These are phyloP conservation scores for Dryocosmus kuriphilus DNA, from an alignment of 2,888 invertebrate genomes.

Conservation along the genomic window DNA sequence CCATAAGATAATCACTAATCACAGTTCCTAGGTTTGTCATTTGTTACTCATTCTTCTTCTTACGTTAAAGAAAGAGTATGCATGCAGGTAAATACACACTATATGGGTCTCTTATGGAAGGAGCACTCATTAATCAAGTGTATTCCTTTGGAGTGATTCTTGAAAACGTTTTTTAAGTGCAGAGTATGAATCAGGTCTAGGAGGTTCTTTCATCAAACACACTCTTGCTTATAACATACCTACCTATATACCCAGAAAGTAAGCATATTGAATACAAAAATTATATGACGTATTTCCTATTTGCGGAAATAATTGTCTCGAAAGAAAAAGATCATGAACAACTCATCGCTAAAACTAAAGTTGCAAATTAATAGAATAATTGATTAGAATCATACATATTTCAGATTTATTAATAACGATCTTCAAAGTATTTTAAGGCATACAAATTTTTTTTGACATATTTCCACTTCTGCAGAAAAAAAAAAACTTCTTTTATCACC, in stretches of 20 bases:
- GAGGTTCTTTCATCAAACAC: conserved; percentile 30
- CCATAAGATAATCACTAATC: conserved; percentile 36
- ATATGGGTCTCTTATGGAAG: conserved; percentile 23
- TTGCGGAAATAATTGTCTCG: neutral
- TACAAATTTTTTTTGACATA: neutral
- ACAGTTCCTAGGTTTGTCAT: conserved; percentile 13
- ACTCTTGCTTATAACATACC: neutral
- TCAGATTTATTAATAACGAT: neutral
- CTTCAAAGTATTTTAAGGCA: neutral
- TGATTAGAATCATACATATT: too few relatives aligned
- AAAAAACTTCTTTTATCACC: too few relatives aligned
- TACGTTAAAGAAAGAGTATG: conserved; percentile 31
- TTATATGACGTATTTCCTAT: neutral
- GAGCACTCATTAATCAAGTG: conserved; percentile 31
- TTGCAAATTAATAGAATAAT: neutral
- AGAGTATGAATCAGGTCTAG: conserved; percentile 35
- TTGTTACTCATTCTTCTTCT: conserved; percentile 30
- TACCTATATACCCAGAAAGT: neutral
- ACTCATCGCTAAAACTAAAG: neutral
- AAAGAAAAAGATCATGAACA: neutral
- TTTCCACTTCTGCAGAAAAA: neutral
- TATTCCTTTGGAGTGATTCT: conserved; percentile 35
- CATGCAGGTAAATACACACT: conserved; percentile 36
- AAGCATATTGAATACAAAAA: conserved; percentile 14
- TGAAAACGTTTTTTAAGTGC: conserved; percentile 32